phyloP scores from a whole-genome alignment of 2,113 vertebrate species.

The Python bivittatus region DNA sequence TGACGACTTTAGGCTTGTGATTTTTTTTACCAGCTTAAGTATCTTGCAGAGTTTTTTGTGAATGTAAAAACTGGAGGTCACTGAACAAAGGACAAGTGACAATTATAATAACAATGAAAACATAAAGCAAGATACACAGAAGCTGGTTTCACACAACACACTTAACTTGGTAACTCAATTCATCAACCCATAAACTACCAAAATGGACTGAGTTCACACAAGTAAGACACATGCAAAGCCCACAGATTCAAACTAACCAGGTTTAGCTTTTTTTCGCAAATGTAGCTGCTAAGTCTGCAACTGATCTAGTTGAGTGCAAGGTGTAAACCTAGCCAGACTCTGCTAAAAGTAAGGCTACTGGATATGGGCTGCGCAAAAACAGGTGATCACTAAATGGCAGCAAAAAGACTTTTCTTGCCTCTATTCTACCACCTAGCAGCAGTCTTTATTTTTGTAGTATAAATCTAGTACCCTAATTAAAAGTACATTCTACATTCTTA shows the following conservation, averaged over 20 bases:
- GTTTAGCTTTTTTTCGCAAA: background rate
- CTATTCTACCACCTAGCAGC: background rate
- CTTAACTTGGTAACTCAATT: background rate
- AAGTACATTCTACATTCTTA: background rate
- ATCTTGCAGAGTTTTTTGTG: background rate
- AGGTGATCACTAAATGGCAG: background rate
- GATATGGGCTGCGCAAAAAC: background rate
- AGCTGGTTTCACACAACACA: background rate
- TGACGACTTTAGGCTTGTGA: too few relatives aligned
- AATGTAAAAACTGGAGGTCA: background rate
- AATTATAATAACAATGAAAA: background rate
- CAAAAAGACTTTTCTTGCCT: background rate
- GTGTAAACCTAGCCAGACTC: background rate
- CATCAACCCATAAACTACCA: background rate
- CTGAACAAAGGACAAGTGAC: background rate
- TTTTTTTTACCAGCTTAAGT: background rate
- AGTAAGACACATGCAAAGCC: background rate
- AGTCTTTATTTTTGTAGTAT: background rate
- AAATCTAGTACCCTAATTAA: background rate
- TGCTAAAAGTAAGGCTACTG: background rate
- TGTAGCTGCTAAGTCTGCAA: background rate
- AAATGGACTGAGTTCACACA: background rate
- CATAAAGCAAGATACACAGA: background rate
- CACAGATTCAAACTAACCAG: background rate
- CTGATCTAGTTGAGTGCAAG: background rate